phyloP scores from a whole-genome alignment of 2,113 vertebrate genomes.

The Callospermophilus lateralis region DNA sequence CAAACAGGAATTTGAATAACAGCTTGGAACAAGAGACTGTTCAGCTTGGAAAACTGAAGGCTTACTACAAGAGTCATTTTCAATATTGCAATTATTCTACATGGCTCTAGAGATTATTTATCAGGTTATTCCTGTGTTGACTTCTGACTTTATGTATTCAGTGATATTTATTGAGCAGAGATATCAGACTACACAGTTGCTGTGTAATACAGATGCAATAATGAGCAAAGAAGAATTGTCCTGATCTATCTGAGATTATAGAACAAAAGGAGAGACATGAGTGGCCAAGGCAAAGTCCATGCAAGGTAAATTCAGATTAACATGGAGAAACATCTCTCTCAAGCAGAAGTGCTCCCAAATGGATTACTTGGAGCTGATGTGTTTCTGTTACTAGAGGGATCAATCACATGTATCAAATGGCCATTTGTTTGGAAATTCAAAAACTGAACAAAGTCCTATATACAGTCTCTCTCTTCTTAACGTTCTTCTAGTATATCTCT shows the following conservation, averaged over 20 bases:
- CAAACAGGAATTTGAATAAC: background rate
- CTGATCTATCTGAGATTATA: background rate
- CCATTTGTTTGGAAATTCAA: conserved; percentile 12
- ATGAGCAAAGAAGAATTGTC: background rate
- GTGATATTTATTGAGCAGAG: background rate
- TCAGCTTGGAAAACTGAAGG: background rate
- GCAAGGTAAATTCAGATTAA: background rate
- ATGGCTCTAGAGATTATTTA: background rate
- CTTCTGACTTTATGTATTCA: conserved; percentile 10
- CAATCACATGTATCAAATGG: background rate
- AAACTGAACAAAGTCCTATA: background rate
- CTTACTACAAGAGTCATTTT: background rate
- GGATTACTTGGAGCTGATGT: background rate
- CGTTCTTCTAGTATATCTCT: background rate
- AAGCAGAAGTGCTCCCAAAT: background rate
- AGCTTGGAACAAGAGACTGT: background rate
- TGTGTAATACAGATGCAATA: background rate
- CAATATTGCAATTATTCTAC: conserved; percentile 14
- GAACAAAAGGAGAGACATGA: background rate
- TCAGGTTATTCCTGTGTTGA: background rate
- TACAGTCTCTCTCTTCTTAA: background rate
- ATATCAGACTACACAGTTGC: background rate
- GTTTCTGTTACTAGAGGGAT: background rate
- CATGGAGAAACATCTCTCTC: background rate
- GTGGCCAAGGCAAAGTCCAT: background rate